Evolutionary conservation across 1,140 invertebrate genomes (phyloP).

Genomic region (Palaemon carinicauda): DNA sequence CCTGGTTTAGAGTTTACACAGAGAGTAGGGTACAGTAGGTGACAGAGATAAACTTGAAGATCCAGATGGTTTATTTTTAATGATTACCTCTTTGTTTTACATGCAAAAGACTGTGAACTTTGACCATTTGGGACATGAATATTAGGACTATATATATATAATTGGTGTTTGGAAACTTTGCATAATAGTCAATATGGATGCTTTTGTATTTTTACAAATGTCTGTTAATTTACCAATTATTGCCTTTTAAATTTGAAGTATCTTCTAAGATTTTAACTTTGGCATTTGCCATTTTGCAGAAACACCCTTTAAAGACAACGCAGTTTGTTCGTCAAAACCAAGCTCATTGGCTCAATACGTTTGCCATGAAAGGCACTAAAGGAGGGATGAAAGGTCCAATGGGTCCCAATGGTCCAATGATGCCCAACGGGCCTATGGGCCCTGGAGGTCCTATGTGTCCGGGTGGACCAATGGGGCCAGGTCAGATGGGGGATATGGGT

Average conservation of each 20-base stretch:
- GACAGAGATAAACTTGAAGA: no score
- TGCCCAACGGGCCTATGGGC: conserved; percentile 57
- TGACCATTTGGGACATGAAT: no score
- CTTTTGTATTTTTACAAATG: no score
- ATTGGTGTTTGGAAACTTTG: no score
- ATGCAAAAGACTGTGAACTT: no score
- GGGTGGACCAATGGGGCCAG: conserved; percentile 58
- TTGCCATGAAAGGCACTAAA: conserved; percentile 59
- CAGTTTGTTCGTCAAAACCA: conserved; percentile 78
- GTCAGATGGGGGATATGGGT: conserved; percentile 43
- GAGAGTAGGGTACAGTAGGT: no score
- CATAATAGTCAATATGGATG: no score
- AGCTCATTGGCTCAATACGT: conserved; percentile 63
- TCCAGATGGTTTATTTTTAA: no score
- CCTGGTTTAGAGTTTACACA: no score
- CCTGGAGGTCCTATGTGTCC: conserved; percentile 60
- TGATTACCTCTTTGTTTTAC: no score
- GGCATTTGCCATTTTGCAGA: conserved; percentile 70
- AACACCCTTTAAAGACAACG: conserved; percentile 87
- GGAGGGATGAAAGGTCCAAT: conserved; percentile 59
- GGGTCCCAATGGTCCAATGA: conserved; percentile 61
- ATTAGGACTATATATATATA: no score
- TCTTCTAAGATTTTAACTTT: background rate
- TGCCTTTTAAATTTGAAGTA: background rate
- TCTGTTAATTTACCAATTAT: no score